Evolutionary conservation across 2,113 vertebrate species (phyloP).

Genomic region (Nycticryphes semicollaris): DNA sequence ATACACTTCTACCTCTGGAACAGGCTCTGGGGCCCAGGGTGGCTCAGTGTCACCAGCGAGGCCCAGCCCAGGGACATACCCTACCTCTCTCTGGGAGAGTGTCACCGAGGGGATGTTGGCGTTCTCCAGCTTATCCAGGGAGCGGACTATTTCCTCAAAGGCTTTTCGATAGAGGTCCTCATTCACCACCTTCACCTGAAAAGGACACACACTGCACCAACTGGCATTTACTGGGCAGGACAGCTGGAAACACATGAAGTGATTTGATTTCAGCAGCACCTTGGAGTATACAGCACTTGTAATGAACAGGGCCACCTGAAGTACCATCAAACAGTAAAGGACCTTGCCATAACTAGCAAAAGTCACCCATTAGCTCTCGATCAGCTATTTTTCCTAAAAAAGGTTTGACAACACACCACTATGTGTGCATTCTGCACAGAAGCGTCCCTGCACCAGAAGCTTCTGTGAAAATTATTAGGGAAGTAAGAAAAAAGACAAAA

Average conservation of each 20-base stretch:
- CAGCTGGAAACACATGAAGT: not conserved
- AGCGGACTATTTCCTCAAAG: conserved; percentile 92
- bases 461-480: not conserved
- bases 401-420: not conserved
- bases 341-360: not conserved
- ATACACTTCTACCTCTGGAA: not conserved
- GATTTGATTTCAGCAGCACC: not conserved
- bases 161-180: conserved; percentile 84
- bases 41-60: not conserved
- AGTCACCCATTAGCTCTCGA: not conserved
- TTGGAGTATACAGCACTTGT: rapidly evolving
- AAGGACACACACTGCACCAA: not conserved
- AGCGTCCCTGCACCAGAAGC: not conserved
- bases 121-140: conserved; percentile 95
- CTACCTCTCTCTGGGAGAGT: conserved; percentile 87
- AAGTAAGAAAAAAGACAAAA: not conserved
- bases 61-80: not conserved
- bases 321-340: not conserved
- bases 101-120: conserved; percentile 93
- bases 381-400: not conserved
- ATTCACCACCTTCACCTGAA: conserved; percentile 89
- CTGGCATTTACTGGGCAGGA: not conserved
- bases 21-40: not conserved
- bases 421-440: too few species aligned
- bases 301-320: not conserved